These are phyloP conservation scores for Thelaira solivaga DNA, from an alignment of 2,888 invertebrate genomes.

Conservation along the genomic window DNA sequence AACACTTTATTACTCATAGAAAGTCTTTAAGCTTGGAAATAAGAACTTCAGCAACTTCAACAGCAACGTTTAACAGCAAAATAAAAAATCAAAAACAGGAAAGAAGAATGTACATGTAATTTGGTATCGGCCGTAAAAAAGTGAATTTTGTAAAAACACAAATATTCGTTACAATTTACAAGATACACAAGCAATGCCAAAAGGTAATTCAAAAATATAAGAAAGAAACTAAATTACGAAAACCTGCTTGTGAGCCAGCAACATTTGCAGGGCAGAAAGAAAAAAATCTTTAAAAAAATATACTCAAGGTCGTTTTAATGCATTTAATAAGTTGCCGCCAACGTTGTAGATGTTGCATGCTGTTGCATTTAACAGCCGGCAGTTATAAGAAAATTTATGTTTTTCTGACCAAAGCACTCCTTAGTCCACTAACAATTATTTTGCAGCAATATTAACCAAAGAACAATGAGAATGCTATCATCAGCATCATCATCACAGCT, in stretches of 20 bases:
- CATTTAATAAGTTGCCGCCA: conserved; percentile 55
- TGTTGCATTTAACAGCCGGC: conserved; percentile 37
- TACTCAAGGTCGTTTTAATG: conserved; percentile 59
- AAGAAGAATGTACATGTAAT: too few species aligned
- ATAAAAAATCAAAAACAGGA: background rate
- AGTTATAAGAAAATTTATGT: conserved; percentile 46
- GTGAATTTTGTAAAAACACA: background rate
- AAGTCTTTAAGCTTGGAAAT: background rate
- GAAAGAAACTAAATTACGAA: background rate
- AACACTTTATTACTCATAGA: conserved; percentile 37
- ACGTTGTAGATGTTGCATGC: conserved; percentile 12
- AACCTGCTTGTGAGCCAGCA: conserved; percentile 13
- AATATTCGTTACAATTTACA: conserved; percentile 39
- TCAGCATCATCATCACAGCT: conserved; percentile 9
- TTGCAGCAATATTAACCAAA: background rate
- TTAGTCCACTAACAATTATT: background rate
- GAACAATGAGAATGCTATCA: conserved; percentile 10
- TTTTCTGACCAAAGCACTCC: conserved; percentile 20
- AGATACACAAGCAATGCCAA: background rate
- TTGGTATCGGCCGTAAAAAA: conserved; percentile 6
- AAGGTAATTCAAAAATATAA: background rate
- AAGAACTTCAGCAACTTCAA: background rate
- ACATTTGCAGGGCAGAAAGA: background rate
- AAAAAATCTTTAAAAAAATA: conserved; percentile 11
- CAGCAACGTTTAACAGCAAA: background rate